Conservation (phyloP, 2,888 invertebrate species). For the Ditula angustiorana region DNA sequence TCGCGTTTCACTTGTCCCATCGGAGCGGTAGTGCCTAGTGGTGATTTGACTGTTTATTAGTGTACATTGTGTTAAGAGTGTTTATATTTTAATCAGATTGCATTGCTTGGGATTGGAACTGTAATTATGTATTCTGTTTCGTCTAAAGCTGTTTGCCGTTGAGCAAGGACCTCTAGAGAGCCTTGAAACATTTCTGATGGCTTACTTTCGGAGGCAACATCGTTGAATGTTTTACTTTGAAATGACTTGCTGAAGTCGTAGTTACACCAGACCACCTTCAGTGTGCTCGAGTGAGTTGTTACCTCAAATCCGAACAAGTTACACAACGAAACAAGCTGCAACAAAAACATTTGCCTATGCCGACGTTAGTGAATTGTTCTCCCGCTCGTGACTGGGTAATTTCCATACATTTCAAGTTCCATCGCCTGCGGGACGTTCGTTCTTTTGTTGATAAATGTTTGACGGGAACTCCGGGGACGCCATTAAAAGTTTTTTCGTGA, state of each 20-base stretch:
- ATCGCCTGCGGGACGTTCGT: constrained; percentile 86
- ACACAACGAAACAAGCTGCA: constrained; percentile 78
- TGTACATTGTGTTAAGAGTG: constrained; percentile 37
- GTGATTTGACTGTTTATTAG: neutral
- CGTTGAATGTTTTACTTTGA: constrained; percentile 58
- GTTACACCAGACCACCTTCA: constrained; percentile 34
- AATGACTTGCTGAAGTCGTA: constrained; percentile 46
- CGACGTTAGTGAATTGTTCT: constrained; percentile 85
- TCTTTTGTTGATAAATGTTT: constrained; percentile 86
- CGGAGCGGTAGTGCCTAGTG: neutral
- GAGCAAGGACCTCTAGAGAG: constrained; percentile 64
- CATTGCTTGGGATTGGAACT: constrained; percentile 47
- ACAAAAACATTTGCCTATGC: constrained; percentile 85
- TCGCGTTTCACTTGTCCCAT: neutral
- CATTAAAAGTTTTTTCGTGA: constrained; percentile 86
- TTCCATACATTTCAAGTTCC: constrained; percentile 86
- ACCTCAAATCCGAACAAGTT: constrained; percentile 73
- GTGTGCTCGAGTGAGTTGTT: constrained; percentile 54
- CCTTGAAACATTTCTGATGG: constrained; percentile 63
- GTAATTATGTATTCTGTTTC: constrained; percentile 62
- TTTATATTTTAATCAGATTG: constrained; percentile 61
- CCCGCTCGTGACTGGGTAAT: constrained; percentile 84
- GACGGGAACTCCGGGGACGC: constrained; percentile 85
- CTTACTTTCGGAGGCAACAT: constrained; percentile 61
- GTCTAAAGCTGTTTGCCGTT: constrained; percentile 75